phyloP scores from a whole-genome alignment of 2,888 invertebrate species.

The Endomychus coccineus region DNA sequence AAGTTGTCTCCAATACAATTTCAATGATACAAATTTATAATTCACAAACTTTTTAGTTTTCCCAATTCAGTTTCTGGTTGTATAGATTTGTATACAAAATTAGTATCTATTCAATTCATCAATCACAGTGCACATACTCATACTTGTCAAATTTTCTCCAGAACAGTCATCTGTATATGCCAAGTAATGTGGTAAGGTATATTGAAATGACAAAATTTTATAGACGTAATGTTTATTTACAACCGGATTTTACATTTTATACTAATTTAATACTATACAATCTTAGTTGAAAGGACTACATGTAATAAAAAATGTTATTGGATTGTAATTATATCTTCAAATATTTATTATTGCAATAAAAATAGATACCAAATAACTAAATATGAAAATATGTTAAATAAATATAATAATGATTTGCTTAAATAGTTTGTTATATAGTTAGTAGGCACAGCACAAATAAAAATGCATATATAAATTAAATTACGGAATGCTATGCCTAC shows the following conservation, averaged over 20 bases:
- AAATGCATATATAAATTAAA: slow-evolving; percentile 2
- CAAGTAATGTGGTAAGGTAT: too few relatives aligned
- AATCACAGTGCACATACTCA: too few relatives aligned
- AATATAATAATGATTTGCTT: slow-evolving; percentile 26
- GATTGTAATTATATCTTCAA: slow-evolving; percentile 37
- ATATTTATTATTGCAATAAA: slow-evolving; percentile 37
- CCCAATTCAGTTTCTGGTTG: too few relatives aligned
- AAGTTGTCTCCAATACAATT: too few relatives aligned
- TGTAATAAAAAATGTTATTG: slow-evolving; percentile 42
- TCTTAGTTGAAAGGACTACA: slow-evolving; percentile 41
- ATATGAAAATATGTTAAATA: slow-evolving; percentile 29
- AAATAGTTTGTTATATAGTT: slow-evolving; percentile 12
- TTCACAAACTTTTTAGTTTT: too few relatives aligned
- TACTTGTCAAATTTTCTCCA: too few relatives aligned
- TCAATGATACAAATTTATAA: too few relatives aligned
- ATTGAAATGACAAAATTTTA: too few relatives aligned
- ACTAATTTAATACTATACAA: slow-evolving; percentile 44
- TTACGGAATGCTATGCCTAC: slow-evolving; percentile 8
- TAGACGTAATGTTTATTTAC: slow-evolving; percentile 46
- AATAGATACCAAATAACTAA: slow-evolving; percentile 29
- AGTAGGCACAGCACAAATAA: slow-evolving; percentile 9
- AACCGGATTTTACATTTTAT: slow-evolving; percentile 44
- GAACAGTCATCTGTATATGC: too few relatives aligned
- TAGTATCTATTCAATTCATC: too few relatives aligned
- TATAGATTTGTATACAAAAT: too few relatives aligned